Conservation (phyloP, 2,797 vertebrate genomes). For the Chromis chromis region DNA sequence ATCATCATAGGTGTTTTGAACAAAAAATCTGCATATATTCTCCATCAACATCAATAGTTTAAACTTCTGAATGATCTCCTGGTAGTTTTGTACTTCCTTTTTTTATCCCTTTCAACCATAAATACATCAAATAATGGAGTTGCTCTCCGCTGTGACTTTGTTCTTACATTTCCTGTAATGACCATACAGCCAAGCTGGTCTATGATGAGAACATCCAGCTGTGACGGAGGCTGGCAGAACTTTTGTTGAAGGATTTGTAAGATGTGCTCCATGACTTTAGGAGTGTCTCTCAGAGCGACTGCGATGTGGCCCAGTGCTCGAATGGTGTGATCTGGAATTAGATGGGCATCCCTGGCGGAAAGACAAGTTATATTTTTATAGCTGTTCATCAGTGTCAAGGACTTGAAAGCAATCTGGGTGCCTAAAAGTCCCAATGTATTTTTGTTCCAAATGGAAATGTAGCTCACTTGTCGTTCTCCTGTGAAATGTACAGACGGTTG, state of each 20-base stretch:
- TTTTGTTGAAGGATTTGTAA: slow-evolving; percentile 98
- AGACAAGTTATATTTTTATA: slow-evolving; percentile 45
- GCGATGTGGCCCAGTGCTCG: slow-evolving; percentile 95
- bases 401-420: neutral
- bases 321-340: slow-evolving; percentile 98
- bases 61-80: neutral
- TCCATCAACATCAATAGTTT: neutral
- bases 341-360: slow-evolving; percentile 90
- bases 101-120: neutral
- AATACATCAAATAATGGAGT: slow-evolving; percentile 4
- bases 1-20: neutral
- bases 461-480: slow-evolving; percentile 95
- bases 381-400: slow-evolving; percentile 3
- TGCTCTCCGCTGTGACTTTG: neutral
- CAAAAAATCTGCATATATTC: neutral
- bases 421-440: slow-evolving; percentile 1
- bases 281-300: slow-evolving; percentile 94
- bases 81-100: neutral
- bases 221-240: slow-evolving; percentile 95
- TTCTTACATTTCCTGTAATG: slow-evolving; percentile 95
- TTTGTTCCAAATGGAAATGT: slow-evolving; percentile 9
- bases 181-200: slow-evolving; percentile 98
- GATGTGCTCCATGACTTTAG: slow-evolving; percentile 97
- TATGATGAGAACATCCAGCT: slow-evolving; percentile 94
- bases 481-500: slow-evolving; percentile 97